Conservation (phyloP, 2,888 invertebrate genomes). For the Mythimna lalbum region DNA sequence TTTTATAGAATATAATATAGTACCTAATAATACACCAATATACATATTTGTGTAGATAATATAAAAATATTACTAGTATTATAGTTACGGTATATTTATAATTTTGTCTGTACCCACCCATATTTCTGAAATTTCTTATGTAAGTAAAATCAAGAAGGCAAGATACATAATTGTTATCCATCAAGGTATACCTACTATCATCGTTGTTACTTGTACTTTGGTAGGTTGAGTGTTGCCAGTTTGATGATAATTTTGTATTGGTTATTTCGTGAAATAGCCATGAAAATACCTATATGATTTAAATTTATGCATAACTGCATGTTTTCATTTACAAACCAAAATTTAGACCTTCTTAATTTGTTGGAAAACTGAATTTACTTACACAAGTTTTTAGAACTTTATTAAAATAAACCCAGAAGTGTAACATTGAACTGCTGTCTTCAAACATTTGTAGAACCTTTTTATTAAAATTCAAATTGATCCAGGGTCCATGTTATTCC, state of each 20-base stretch:
- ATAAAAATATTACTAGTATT: conserved; percentile 27
- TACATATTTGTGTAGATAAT: conserved; percentile 49
- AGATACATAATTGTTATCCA: background rate
- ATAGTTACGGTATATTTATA: conserved; percentile 36
- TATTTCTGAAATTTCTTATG: conserved; percentile 12
- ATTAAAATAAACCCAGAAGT: conserved; percentile 15
- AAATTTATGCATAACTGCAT: background rate
- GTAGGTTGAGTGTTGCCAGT: background rate
- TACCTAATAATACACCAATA: conserved; percentile 61
- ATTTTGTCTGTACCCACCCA: conserved; percentile 20
- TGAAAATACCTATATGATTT: no score
- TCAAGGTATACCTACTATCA: background rate
- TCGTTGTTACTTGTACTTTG: background rate
- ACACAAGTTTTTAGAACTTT: conserved; percentile 20
- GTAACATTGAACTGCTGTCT: conserved; percentile 11
- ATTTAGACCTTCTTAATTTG: background rate
- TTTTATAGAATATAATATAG: conserved; percentile 43
- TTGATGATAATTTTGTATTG: background rate
- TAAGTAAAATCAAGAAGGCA: conserved; percentile 24
- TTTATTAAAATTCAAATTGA: conserved; percentile 51
- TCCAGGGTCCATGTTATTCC: conserved; percentile 79
- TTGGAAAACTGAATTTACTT: conserved; percentile 8
- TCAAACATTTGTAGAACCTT: conserved; percentile 29
- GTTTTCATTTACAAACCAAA: background rate
- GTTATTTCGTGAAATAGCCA: conserved; percentile 20